Base-by-base conservation (phyloP, 2,113 vertebrate species). In the Chlorodrepanis virens region DNA sequence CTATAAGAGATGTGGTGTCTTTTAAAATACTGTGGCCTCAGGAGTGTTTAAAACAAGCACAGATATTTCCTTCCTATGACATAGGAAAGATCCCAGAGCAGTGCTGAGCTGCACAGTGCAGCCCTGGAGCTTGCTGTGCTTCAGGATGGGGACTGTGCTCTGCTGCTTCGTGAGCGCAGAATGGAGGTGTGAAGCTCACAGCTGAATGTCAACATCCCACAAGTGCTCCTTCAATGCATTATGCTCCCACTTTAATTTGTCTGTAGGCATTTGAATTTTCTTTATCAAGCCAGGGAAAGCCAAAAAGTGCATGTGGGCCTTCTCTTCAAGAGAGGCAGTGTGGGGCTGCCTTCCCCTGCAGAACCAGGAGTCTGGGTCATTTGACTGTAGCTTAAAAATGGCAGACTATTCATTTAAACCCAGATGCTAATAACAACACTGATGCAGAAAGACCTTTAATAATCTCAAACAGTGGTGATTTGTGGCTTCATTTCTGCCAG, bases 171-270 rank as follows among this genome's bases (percentile, higher is more conserved):
- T 96, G 94, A 96, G 93, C 69, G 93, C 89, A 84, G 89, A 86
- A 53, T 33, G 79, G 90, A 96, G 94, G 88, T 96, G 94, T 95
- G 96, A 96, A 90, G 83, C 89, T 96, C 83, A 15, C 64, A 81
- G 95, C 81, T 95, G 91, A 96, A 96, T 94, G 89, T 87, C 96
- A 94, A 15, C 96, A 91, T 91, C 93, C 96, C 88, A 93, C 94
- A 92, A 94, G 83, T 53, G 81, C 80, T 96, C 88, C 93, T 96
- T 92, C 80, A 93, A 71, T 94, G 82, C 64, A 60, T 93, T 91
- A 80, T 86, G 69, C 60, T 95, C 93, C 86, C 83, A 92, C 80
- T 84, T 92, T 37, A 94, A 95, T 93, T 96, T 96, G 80, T 86
- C 91, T 87, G 83, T 87, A 93, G 88, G 79, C 93, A 93, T 93